Evolutionary conservation across 2,888 invertebrate genomes (phyloP), one percentile per base, ranked within the genome.

Genomic region (Deilephila elpenor): DNA sequence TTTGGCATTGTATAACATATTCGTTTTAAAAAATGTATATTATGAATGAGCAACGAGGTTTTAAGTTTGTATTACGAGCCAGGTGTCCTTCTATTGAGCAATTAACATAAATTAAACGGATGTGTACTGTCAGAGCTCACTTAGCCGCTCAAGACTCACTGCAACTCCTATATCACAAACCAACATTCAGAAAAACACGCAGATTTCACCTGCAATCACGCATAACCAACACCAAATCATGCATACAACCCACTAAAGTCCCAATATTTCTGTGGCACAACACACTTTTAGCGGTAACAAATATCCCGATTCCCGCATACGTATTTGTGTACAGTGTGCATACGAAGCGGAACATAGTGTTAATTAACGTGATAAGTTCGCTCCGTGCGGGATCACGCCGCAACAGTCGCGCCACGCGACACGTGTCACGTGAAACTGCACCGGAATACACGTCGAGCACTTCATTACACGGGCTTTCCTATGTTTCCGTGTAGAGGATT

Each of bases 291-390:
- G 3, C 34, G 11, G 17, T 17, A 14, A 62, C 61, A 44, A 11
- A 62, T 32, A 14, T 25, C 20, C n/a, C 7, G 44, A 34, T 61
- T 64, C 44, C 44, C 25, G 37, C 64, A 44, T 44, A 14, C 20
- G n/a, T 20, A 64, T 11, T 20, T 37, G 37, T 44, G 20, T 44
- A 32, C 32, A 32, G 44, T 44, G 14, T 5, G 5, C 19, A 19
- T 4, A 53, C 6, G n/a, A 3, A 25, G 64, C 20, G 20, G 25
- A 25, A 14, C 64, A 44, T 14, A 44, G 11, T 25, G 44, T 20
- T 67, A 67, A 67, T 67, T 67, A 67, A 67, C 44, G 44, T 25
- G 20, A 67, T 67, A 67, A 67, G 44, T 44, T 51, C 44, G 37
- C n/a, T 19, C 37, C 20, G 25, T 29, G 34, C 56, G 32, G 44